Percentiles rank a stretch among this genome's conserved stretches.
Evolutionary conservation across 2,888 invertebrate species (phyloP).

Genomic region (Chrysolina haemoptera): DNA sequence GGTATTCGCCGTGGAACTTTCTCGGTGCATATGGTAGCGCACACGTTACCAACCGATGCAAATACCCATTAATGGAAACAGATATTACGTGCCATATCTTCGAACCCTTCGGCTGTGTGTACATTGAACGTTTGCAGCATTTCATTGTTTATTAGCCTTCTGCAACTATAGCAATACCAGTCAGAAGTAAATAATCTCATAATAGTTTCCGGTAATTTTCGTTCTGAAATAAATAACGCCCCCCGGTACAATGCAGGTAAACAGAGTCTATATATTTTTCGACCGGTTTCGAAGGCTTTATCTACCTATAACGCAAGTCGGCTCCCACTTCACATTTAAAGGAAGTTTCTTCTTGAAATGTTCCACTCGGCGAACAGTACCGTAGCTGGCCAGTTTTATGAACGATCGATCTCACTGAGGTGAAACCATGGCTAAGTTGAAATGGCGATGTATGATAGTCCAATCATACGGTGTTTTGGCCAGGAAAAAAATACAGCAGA

Average conservation of each 20-base stretch:
- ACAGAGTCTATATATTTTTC: slow-evolving; percentile 37
- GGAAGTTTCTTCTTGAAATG: slow-evolving; percentile 12
- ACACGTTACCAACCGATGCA: slow-evolving; percentile 9
- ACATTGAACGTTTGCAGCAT: slow-evolving; percentile 32
- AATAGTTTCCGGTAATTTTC: slow-evolving; percentile 44
- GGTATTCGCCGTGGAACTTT: not conserved
- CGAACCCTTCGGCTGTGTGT: slow-evolving; percentile 32
- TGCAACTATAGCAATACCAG: slow-evolving; percentile 36
- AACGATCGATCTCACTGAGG: not conserved
- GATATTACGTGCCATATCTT: slow-evolving; percentile 19
- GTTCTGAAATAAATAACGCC: slow-evolving; percentile 36
- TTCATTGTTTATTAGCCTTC: slow-evolving; percentile 36
- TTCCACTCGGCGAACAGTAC: slow-evolving; percentile 1
- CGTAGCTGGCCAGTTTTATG: not conserved
- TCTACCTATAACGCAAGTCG: slow-evolving; percentile 25
- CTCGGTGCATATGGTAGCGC: slow-evolving; percentile 8
- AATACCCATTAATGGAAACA: slow-evolving; percentile 7
- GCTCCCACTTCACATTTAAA: slow-evolving; percentile 31
- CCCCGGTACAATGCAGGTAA: slow-evolving; percentile 42
- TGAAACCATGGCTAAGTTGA: no score
- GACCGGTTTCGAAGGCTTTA: slow-evolving; percentile 31
- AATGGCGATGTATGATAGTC: no score
- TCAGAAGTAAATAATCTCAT: slow-evolving; percentile 41
- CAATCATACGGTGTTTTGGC: no score
- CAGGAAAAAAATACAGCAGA: no score